These are phyloP conservation scores for Eupithecia subfuscata DNA, from an alignment of 2,888 invertebrate genomes.

Conservation along the genomic window DNA sequence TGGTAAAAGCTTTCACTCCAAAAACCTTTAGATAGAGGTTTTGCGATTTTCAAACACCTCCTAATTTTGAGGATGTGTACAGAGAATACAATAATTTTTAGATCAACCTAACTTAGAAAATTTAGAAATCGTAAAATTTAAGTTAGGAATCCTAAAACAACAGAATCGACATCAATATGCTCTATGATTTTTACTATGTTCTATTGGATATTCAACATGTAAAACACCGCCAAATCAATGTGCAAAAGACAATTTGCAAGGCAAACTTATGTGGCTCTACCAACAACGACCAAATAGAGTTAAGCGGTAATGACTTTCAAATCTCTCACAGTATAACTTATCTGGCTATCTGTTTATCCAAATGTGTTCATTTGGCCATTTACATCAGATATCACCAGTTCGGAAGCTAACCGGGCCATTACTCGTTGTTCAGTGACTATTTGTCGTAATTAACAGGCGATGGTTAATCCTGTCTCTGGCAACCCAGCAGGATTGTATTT, in stretches of 20 bases:
- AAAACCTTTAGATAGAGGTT: too few species aligned
- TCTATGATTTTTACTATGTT: neutral
- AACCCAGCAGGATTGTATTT: conserved; percentile 29
- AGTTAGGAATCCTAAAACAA: too few species aligned
- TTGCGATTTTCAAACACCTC: too few species aligned
- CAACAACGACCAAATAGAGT: neutral
- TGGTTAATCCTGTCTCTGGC: conserved; percentile 68
- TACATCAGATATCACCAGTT: conserved; percentile 44
- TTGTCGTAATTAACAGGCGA: conserved; percentile 76
- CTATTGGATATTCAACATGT: neutral
- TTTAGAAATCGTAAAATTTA: too few species aligned
- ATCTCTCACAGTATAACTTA: neutral
- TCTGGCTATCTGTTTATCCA: conserved; percentile 17
- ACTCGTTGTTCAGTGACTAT: conserved; percentile 68
- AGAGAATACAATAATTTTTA: too few species aligned
- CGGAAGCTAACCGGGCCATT: conserved; percentile 53
- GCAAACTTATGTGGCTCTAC: neutral
- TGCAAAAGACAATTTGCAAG: neutral
- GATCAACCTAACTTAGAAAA: too few species aligned
- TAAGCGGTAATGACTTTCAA: neutral
- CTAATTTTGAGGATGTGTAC: too few species aligned
- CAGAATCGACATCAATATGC: too few species aligned
- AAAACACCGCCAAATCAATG: neutral
- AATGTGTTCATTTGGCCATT: conserved; percentile 32
- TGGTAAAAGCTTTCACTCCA: too few species aligned